Conservation (phyloP, 2,113 vertebrate genomes). For the Toxotes jaculatrix region DNA sequence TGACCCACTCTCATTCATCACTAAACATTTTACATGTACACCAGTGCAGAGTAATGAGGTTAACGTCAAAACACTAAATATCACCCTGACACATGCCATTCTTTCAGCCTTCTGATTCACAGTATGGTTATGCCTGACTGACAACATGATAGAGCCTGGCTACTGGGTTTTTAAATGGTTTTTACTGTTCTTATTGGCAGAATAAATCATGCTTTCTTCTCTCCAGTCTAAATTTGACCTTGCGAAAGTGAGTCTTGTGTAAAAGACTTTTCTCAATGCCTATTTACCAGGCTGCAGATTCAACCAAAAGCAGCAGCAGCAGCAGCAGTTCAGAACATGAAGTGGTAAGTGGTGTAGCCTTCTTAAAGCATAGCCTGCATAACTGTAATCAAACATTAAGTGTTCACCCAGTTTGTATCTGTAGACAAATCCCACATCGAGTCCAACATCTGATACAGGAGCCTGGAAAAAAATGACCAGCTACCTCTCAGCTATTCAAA, state of each 20-base stretch:
- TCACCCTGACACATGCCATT: neutral
- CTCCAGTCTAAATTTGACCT: neutral
- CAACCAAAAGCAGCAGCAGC: neutral
- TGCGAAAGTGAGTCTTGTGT: neutral
- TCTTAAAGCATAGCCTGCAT: neutral
- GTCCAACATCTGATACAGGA: constrained; percentile 1
- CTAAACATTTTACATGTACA: neutral
- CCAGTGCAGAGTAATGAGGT: neutral
- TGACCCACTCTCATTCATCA: neutral
- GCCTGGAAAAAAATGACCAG: constrained; percentile 64
- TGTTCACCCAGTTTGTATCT: neutral
- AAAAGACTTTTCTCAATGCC: neutral
- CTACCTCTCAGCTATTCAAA: constrained; percentile 42
- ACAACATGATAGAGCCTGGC: too few species aligned
- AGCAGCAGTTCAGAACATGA: neutral
- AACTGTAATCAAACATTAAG: neutral
- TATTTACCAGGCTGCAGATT: constrained; percentile 12
- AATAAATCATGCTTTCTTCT: neutral
- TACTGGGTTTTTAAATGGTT: too few species aligned
- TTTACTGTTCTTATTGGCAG: too few species aligned
- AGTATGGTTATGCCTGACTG: neutral
- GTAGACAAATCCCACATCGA: constrained; percentile 3
- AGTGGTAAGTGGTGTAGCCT: neutral
- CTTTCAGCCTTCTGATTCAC: neutral
- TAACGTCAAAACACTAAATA: neutral